Percentiles rank a stretch among this genome's conserved stretches.
These are phyloP conservation scores for Noctua janthina DNA, from an alignment of 2,888 invertebrate species.

Conservation along the genomic window DNA sequence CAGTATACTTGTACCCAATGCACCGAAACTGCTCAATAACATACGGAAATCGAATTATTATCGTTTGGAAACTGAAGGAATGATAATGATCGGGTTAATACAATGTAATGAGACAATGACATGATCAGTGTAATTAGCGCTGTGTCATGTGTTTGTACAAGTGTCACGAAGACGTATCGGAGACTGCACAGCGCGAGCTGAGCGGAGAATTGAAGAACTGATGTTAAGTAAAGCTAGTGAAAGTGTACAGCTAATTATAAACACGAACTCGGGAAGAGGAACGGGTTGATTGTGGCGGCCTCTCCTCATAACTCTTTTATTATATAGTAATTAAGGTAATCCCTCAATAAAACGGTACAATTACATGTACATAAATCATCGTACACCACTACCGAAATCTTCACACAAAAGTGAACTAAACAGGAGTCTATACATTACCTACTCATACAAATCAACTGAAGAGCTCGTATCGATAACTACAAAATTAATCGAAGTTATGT, in stretches of 20 bases:
- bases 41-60: slow-evolving; percentile 26
- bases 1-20: slow-evolving; percentile 13
- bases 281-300: too few species aligned
- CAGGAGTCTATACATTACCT: slow-evolving; percentile 22
- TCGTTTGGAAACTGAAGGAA: neutral
- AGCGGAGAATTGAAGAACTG: neutral
- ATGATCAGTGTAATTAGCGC: slow-evolving; percentile 42
- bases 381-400: neutral
- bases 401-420: slow-evolving; percentile 1
- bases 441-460: slow-evolving; percentile 29
- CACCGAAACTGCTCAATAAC: slow-evolving; percentile 8
- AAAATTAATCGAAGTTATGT: slow-evolving; percentile 46
- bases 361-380: slow-evolving; percentile 8
- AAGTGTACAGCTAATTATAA: neutral
- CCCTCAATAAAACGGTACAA: neutral
- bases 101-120: slow-evolving; percentile 21
- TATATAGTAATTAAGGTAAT: neutral
- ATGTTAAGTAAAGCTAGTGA: neutral
- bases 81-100: slow-evolving; percentile 2
- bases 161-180: slow-evolving; percentile 41
- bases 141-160: slow-evolving; percentile 54
- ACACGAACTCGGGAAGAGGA: neutral
- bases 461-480: slow-evolving; percentile 35
- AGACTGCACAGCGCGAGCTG: slow-evolving; percentile 16
- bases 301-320: neutral